Percentiles rank a stretch among this genome's conserved stretches.
These are phyloP conservation scores for Cephus nigrinus DNA, from an alignment of 2,888 invertebrate species.

Conservation along the genomic window DNA sequence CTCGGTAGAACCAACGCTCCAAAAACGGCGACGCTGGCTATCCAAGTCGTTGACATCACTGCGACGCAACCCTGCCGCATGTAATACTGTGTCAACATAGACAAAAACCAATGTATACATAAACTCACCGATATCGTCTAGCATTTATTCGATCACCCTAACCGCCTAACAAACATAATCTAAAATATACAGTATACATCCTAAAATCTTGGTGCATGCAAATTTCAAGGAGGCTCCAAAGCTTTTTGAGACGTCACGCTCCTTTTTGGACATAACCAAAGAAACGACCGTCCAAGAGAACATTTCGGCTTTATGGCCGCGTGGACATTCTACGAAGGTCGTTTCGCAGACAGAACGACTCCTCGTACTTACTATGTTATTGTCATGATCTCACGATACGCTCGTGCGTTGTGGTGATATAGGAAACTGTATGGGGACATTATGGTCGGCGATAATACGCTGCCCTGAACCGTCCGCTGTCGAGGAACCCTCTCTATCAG, in stretches of 20 bases:
- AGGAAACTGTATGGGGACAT: conserved; percentile 15
- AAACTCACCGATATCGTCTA: background rate
- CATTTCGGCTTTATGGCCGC: background rate
- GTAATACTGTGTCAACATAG: conserved; percentile 59
- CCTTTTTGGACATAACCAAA: background rate
- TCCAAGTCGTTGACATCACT: conserved; percentile 87
- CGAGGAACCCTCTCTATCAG: conserved; percentile 10
- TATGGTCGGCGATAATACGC: background rate
- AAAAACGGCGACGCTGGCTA: conserved; percentile 85
- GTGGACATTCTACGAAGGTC: background rate
- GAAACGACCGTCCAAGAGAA: background rate
- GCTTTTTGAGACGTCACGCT: background rate
- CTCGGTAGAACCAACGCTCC: conserved; percentile 85
- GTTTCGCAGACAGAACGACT: background rate
- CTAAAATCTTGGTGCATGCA: background rate
- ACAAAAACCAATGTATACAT: conserved; percentile 26
- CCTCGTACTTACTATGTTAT: background rate
- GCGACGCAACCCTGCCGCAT: conserved; percentile 84
- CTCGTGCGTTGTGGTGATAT: conserved; percentile 2
- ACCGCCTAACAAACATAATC: background rate
- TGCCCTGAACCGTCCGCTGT: background rate
- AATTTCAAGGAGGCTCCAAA: background rate
- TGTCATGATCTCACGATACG: conserved; percentile 3
- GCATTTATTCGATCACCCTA: background rate
- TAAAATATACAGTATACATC: background rate